Conservation (phyloP, 2,113 vertebrate genomes). For the Caranx melampygus region DNA sequence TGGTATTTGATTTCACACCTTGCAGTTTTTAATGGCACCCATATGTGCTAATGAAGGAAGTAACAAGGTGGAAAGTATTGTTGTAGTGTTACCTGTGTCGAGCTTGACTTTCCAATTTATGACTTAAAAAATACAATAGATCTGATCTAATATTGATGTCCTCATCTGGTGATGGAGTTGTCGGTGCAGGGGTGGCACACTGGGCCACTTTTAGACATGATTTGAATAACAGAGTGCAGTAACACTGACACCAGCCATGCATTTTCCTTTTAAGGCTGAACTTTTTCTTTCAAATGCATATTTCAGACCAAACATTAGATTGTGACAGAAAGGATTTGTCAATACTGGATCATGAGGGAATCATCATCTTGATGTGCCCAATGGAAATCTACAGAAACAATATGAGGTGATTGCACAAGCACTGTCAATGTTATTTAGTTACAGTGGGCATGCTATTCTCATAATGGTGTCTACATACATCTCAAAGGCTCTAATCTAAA, state of each 20-base stretch:
- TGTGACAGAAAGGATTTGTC: neutral
- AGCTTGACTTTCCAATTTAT: neutral
- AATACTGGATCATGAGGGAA: neutral
- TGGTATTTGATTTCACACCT: neutral
- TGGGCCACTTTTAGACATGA: too few species aligned
- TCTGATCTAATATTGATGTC: neutral
- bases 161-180: neutral
- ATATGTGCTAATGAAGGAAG: too few species aligned
- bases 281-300: slow-evolving; percentile 18
- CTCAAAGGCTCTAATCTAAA: neutral
- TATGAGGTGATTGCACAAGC: neutral
- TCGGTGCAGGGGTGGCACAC: too few species aligned
- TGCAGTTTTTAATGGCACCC: neutral
- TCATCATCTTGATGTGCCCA: neutral
- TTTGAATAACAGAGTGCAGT: neutral
- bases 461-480: too few species aligned
- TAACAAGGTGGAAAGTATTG: too few species aligned
- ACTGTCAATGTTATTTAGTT: neutral
- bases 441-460: neutral
- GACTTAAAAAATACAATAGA: neutral
- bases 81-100: too few species aligned
- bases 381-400: neutral
- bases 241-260: neutral
- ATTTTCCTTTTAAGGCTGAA: neutral
- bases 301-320: neutral